Evolutionary conservation across 2,113 vertebrate species (phyloP), one percentile per base, ranked within the genome.

Genomic region (Oncorhynchus masou): DNA sequence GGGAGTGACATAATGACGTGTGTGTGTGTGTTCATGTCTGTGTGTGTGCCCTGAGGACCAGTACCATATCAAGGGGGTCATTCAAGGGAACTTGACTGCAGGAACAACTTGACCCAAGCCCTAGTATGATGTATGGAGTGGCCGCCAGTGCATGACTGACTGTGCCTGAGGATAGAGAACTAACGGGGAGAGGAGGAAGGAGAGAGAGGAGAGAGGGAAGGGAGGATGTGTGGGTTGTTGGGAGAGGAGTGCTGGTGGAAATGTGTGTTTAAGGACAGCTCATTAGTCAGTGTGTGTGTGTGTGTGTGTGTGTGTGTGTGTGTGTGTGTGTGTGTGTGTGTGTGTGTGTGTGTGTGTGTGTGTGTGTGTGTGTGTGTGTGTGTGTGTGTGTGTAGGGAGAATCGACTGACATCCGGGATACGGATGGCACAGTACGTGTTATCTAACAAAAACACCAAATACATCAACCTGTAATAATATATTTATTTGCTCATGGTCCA

Each of bases 161-260:
- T 60, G 39, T 2, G 76, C 81, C 78, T 13, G 69, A 68, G 79
- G 79, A 73, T 67, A 68, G 72, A 39, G 69, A n/a, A 49, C 12
- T 81, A 57, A 76, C 74, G 81, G 3, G 83, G 86, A 85, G 71
- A 49, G 79, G 69, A 68, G 70, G 85, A 79, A 83, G 20, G 85
- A 27, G 62, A 86, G 75, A 82, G 84, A 65, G 71, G 66, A 19
- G 25, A 31, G 25, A 31, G 25, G 29, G 66, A 1, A 19, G 78
- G 78, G 80, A 72, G 70, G 79, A 78, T 64, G 60, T 22, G 60
- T 64, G 60, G 19, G 60, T 64, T 64, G 19, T n/a, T 64, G 19
- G 20, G n/a, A 22, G 60, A n/a, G 60, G 60, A 20, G 60, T 62
- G 60, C 22, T 20, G 19, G 60, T 22, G 60, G 5, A 24, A 64